phyloP scores from a whole-genome alignment of 2,797 vertebrate genomes.

The Australoheros facetus region DNA sequence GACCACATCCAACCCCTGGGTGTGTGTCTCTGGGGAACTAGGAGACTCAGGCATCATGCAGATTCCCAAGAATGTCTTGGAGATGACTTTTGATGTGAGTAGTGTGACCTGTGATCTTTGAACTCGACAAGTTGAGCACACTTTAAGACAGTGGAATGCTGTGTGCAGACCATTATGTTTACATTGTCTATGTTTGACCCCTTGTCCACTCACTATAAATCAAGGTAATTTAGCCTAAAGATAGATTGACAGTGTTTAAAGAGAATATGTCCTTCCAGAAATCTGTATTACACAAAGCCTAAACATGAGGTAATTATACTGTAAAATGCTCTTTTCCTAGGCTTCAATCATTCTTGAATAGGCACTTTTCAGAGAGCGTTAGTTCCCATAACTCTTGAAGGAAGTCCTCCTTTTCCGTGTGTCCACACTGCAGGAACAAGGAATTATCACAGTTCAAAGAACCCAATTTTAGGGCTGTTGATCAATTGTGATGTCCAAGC shows the following conservation, averaged over 20 bases:
- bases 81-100: conserved; percentile 95
- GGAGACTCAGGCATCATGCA: conserved; percentile 92
- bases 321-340: neutral
- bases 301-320: too few species aligned
- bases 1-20: conserved; percentile 94
- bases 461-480: neutral
- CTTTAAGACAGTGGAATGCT: neutral
- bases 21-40: conserved; percentile 92
- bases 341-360: neutral
- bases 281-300: neutral
- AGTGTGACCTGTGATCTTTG: conserved; percentile 21
- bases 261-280: neutral
- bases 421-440: neutral
- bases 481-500: too few species aligned
- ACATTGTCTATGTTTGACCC: too few species aligned
- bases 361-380: neutral
- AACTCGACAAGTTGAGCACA: neutral
- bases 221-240: neutral
- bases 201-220: neutral
- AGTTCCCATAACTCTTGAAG: neutral
- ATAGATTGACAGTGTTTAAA: neutral
- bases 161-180: too few species aligned
- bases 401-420: neutral
- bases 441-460: neutral
- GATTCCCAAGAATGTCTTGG: conserved; percentile 94